Evolutionary conservation across 30 jellyfish, hydroid and myxozoan genomes (phyloP).

Genomic region (Turritopsis dohrnii): DNA sequence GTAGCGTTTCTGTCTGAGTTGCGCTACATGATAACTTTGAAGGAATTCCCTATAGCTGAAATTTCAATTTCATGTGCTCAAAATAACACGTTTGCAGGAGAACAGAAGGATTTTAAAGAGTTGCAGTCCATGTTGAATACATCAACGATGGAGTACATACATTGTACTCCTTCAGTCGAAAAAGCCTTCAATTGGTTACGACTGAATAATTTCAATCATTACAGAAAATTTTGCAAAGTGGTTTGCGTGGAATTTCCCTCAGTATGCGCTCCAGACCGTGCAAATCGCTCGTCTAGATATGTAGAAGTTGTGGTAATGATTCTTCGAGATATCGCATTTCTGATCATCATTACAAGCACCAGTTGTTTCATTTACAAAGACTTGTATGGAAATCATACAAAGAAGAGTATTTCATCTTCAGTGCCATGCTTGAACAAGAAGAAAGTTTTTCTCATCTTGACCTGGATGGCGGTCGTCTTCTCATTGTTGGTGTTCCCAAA

Average conservation of each 20-base stretch:
- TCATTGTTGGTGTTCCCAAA: neutral
- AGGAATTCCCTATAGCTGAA: neutral
- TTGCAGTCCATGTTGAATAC: neutral
- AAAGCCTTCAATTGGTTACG: neutral
- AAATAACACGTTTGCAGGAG: neutral
- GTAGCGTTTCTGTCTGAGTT: neutral
- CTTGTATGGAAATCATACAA: neutral
- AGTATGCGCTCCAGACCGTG: neutral
- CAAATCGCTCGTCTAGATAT: neutral
- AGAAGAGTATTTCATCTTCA: neutral
- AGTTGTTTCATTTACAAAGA: neutral
- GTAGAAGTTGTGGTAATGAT: neutral
- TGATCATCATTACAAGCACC: neutral
- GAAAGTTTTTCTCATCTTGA: neutral
- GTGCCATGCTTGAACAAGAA: neutral
- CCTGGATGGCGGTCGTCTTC: neutral
- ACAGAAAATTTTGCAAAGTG: neutral
- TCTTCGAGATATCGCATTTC: neutral
- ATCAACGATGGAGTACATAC: neutral
- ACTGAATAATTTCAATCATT: neutral
- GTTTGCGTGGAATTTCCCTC: neutral
- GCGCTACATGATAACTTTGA: neutral
- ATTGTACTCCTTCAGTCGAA: neutral
- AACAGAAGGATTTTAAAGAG: neutral
- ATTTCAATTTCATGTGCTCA: neutral